A percentile compares a stretch with the other conserved stretches of the same genome.
These are phyloP conservation scores for Tridacna gigas DNA, from an alignment of 2,888 invertebrate species.

Conservation along the genomic window DNA sequence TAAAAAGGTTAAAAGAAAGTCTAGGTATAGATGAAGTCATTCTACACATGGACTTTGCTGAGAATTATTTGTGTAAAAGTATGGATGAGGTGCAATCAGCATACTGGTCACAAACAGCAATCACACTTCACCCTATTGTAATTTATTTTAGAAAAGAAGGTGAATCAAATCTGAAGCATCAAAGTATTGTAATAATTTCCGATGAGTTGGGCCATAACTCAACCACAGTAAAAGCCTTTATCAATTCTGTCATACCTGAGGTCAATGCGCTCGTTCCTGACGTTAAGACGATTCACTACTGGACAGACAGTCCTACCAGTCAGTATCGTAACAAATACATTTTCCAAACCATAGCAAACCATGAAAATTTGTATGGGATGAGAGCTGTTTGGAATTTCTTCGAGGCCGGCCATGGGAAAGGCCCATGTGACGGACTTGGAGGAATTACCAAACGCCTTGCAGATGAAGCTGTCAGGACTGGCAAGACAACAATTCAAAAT, in stretches of 20 bases:
- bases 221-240: constrained; percentile 8
- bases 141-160: constrained; percentile 24
- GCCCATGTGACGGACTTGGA: too few relatives aligned
- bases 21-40: constrained; percentile 12
- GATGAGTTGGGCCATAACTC: too few relatives aligned
- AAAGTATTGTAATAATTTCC: too few relatives aligned
- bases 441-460: too few relatives aligned
- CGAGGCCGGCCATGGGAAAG: constrained; percentile 42
- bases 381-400: too few relatives aligned
- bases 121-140: constrained; percentile 36
- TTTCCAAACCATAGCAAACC: too few relatives aligned
- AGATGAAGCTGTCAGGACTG: constrained; percentile 20
- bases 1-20: too few relatives aligned
- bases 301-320: constrained; percentile 45
- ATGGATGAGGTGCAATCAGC: constrained; percentile 36
- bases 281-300: constrained; percentile 34
- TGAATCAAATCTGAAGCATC: constrained; percentile 7
- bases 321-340: constrained; percentile 38
- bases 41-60: constrained; percentile 43
- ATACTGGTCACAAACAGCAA: constrained; percentile 22
- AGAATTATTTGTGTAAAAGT: constrained; percentile 33
- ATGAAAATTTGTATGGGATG: too few relatives aligned
- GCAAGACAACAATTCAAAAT: constrained; percentile 13
- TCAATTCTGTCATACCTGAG: constrained; percentile 29
- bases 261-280: background rate